phyloP scores from a whole-genome alignment of 1,140 invertebrate genomes.

The Macrostomum lignano region DNA sequence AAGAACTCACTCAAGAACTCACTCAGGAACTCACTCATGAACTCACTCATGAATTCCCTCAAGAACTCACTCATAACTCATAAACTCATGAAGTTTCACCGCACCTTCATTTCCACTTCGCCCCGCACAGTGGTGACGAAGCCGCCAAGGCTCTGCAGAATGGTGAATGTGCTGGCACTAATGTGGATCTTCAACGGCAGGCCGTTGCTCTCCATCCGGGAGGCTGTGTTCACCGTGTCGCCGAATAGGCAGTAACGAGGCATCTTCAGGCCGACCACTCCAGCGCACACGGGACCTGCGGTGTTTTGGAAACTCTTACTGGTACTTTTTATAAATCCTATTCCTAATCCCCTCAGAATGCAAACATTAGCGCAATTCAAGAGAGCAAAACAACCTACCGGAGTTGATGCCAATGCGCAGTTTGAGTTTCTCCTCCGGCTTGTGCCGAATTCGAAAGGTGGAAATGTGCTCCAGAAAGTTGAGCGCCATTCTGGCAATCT shows the following conservation, averaged over 20 bases:
- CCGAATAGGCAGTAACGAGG: no score
- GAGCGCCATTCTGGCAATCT: slow-evolving; percentile 56
- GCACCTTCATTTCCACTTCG: slow-evolving; percentile 6
- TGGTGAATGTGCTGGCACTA: slow-evolving; percentile 2
- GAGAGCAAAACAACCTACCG: slow-evolving; percentile 31
- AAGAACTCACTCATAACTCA: no score
- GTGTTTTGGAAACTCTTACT: no score
- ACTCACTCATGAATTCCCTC: no score
- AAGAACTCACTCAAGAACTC: no score
- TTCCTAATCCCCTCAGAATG: no score
- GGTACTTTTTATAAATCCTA: no score
- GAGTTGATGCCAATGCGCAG: slow-evolving; percentile 74
- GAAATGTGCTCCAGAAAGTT: slow-evolving; percentile 50
- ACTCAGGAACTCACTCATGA: no score
- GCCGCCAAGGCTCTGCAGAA: neutral
- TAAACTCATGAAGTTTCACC: slow-evolving; percentile 8
- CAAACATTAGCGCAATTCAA: no score
- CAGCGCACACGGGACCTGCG: slow-evolving; percentile 62
- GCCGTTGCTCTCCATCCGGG: slow-evolving; percentile 74
- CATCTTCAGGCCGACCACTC: slow-evolving; percentile 76
- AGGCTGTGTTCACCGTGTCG: slow-evolving; percentile 77
- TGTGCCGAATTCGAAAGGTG: slow-evolving; percentile 54
- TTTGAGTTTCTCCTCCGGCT: slow-evolving; percentile 50
- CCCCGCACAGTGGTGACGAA: slow-evolving; percentile 5
- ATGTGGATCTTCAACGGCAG: slow-evolving; percentile 29